A percentile compares a stretch with the other conserved stretches of the same genome.
Evolutionary conservation across 1,140 invertebrate species (phyloP).

Genomic region (Halictus rubicundus): DNA sequence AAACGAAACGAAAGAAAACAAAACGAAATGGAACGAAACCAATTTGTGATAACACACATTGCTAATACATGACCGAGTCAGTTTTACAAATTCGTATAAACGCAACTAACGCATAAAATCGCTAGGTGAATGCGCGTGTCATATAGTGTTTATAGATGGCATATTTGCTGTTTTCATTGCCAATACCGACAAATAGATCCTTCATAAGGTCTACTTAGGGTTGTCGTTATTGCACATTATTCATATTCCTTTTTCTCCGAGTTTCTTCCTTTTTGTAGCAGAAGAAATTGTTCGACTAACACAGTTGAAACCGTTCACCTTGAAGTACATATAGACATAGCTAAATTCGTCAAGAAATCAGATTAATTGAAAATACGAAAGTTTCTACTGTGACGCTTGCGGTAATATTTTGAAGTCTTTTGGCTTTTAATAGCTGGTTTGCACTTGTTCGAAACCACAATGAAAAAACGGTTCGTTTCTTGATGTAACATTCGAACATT

Average conservation of each 20-base stretch:
- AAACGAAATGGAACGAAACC: neutral
- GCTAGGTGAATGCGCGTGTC: neutral
- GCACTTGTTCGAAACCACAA: constrained; percentile 11
- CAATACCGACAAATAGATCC: constrained; percentile 58
- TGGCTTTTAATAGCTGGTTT: constrained; percentile 21
- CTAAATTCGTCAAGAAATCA: constrained; percentile 4
- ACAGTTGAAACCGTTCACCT: no score
- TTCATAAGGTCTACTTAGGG: constrained; percentile 65
- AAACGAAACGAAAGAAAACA: no score
- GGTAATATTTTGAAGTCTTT: neutral
- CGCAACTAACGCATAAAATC: neutral
- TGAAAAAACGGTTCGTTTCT: constrained; percentile 31
- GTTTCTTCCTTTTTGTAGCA: no score
- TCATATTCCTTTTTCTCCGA: constrained; percentile 6
- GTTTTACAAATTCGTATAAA: constrained; percentile 21
- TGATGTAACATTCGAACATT: constrained; percentile 37
- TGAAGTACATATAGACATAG: neutral
- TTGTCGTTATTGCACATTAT: constrained; percentile 74
- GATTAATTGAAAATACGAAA: neutral
- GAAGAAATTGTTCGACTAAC: no score
- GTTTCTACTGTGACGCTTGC: constrained; percentile 26
- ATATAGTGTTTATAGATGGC: neutral
- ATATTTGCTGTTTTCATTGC: constrained; percentile 47
- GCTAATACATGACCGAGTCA: constrained; percentile 15
- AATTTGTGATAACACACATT: constrained; percentile 17